phyloP scores from a whole-genome alignment of 2,113 vertebrate species.

The Cavia aperea region DNA sequence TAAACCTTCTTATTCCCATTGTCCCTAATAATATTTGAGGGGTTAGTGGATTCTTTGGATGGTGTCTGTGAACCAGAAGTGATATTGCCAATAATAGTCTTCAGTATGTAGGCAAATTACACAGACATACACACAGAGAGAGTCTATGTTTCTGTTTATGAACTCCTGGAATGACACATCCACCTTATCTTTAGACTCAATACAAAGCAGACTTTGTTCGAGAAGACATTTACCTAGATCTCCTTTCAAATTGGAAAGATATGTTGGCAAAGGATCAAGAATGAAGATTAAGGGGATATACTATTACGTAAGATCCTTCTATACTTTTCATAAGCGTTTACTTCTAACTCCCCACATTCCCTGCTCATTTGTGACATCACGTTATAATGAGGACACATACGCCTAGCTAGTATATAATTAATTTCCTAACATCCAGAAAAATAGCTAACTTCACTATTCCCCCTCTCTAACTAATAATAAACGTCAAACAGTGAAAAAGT shows the following conservation, averaged over 20 bases:
- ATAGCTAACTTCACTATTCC: not conserved
- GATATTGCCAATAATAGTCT: not conserved
- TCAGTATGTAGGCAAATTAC: not conserved
- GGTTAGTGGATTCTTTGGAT: not conserved
- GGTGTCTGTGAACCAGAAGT: not conserved
- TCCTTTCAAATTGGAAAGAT: slow-evolving; percentile 18
- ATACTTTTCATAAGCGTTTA: not conserved
- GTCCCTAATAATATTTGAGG: not conserved
- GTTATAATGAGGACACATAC: not conserved
- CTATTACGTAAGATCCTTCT: not conserved
- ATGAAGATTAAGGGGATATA: not conserved
- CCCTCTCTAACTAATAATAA: not conserved
- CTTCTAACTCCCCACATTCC: not conserved
- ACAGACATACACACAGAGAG: not conserved
- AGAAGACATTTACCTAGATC: not conserved
- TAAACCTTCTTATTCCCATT: not conserved
- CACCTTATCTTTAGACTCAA: not conserved
- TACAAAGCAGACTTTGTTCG: slow-evolving; percentile 33
- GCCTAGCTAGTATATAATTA: not conserved
- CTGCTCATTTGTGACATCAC: not conserved
- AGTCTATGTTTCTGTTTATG: slow-evolving; percentile 2
- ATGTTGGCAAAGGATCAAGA: slow-evolving; percentile 14
- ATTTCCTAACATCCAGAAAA: not conserved
- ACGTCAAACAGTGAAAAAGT: not conserved
- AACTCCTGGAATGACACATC: slow-evolving; percentile 1